Base-by-base conservation (phyloP, 2,113 vertebrate species). In the Oceanodroma tethys region DNA sequence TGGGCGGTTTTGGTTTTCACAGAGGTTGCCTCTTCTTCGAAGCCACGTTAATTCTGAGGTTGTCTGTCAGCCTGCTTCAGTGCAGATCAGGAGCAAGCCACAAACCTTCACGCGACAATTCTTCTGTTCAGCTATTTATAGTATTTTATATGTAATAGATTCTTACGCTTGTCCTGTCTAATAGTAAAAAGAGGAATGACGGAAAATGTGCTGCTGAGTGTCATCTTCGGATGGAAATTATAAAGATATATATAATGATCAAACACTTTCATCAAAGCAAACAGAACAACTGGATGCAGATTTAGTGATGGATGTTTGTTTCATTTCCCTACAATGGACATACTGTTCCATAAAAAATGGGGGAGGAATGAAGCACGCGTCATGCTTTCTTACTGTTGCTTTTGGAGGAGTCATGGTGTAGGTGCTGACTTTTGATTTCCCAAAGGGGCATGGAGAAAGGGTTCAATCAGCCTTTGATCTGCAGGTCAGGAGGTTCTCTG, bases 401-500 rank as follows among this genome's bases (percentile, higher is more conserved):
- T 81, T 73, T 42, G 72, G 14, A 55, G 65, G 36, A 74, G 48
- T 13, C 65, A 10, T 2, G 26, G 58, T 53, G 71, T 55, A 94
- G 74, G 29, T 93, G 68, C 76, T 62, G 90, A 88, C 36, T 91
- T 83, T 13, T 63, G 48, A 63, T 85, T 91, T 95, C 84, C 86
- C 84, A 58, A 23, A 10, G 5, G 58, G 26, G 47, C 43, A 79
- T 4, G 34, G 87, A 63, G 62, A 86, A 91, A 40, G 58, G 66
- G 8, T 67, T 74, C 93, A 94, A 47, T 20, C 80, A 74, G 74
- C 83, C 94, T 96, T 96, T 95, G 86, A 97, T 95, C 71, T 90
- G 59, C 42, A 86, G 73, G 48, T 80, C 85, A 63, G 73, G 66
- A 81, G 68, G 89, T 38, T 91, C 70, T 53, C 76, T 29, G 48